These are phyloP conservation scores for Poecilia wingei DNA, from an alignment of 2,797 vertebrate genomes.

Conservation along the genomic window DNA sequence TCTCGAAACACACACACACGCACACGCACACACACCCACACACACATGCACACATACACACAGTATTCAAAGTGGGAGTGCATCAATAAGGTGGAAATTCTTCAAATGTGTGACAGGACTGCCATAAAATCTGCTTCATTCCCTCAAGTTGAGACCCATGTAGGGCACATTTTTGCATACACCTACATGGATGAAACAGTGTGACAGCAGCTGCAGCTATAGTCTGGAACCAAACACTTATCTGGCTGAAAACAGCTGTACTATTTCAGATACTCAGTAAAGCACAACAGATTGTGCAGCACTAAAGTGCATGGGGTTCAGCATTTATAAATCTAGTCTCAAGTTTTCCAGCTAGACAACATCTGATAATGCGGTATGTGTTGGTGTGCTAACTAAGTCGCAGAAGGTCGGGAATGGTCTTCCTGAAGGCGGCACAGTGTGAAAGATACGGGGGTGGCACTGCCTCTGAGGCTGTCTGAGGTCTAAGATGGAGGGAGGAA, in stretches of 20 bases:
- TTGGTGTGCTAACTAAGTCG: constrained; percentile 51
- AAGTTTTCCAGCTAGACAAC: constrained; percentile 30
- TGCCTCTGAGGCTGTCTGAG: constrained; percentile 64
- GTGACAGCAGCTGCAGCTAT: not conserved
- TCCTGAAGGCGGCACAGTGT: constrained; percentile 62
- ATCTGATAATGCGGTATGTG: constrained; percentile 42
- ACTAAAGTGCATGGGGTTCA: constrained; percentile 45
- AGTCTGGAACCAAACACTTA: not conserved
- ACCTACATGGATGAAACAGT: not conserved
- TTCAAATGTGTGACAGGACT: not conserved
- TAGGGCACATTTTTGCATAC: not conserved
- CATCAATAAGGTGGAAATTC: not conserved
- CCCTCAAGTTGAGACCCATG: not conserved
- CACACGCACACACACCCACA: too few relatives aligned
- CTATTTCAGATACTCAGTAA: constrained; percentile 47
- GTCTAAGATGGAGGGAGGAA: constrained; percentile 55
- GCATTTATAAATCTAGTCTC: constrained; percentile 45
- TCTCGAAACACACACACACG: not conserved
- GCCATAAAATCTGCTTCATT: not conserved
- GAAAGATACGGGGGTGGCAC: constrained; percentile 69
- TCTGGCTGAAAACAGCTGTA: not conserved
- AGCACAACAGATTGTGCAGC: constrained; percentile 8
- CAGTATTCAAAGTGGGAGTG: not conserved
- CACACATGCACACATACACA: too few relatives aligned
- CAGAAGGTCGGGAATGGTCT: constrained; percentile 51